Percentiles rank a stretch among this genome's conserved stretches.
Evolutionary conservation across 2,113 vertebrate species (phyloP).

Genomic region (Phodopus roborovskii): DNA sequence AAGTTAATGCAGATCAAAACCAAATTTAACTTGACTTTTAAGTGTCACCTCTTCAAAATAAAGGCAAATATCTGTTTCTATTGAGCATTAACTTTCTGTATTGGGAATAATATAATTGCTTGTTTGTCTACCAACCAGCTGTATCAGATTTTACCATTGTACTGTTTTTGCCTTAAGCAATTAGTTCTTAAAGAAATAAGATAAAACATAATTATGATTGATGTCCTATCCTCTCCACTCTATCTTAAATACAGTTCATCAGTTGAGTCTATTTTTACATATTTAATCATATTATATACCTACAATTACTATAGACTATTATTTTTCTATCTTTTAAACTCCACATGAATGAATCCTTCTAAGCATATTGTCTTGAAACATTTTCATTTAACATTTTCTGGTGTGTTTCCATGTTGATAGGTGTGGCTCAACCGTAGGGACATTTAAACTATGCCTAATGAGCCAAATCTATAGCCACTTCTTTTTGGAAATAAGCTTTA

Average conservation of each 20-base stretch:
- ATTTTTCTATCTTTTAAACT: constrained; percentile 17
- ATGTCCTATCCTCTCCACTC: neutral
- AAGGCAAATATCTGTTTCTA: constrained; percentile 10
- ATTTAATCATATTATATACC: neutral
- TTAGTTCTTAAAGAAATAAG: constrained; percentile 37
- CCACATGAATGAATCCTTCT: neutral
- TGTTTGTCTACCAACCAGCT: constrained; percentile 1
- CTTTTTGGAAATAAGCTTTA: constrained; percentile 51
- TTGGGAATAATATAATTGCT: constrained; percentile 43
- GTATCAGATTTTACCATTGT: constrained; percentile 35
- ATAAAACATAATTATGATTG: constrained; percentile 26
- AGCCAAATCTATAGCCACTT: constrained; percentile 4
- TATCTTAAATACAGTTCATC: constrained; percentile 55
- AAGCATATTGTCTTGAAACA: constrained; percentile 35
- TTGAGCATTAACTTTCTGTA: neutral
- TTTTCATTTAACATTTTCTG: constrained; percentile 23
- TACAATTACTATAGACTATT: neutral
- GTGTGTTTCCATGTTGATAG: constrained; percentile 15
- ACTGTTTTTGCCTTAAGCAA: neutral
- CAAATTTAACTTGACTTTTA: constrained; percentile 54
- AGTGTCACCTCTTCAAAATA: constrained; percentile 52
- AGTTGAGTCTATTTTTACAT: neutral
- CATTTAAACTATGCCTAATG: neutral
- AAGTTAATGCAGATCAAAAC: constrained; percentile 47
- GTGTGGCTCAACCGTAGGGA: neutral